These are phyloP conservation scores for Melanostoma scalare DNA, from an alignment of 2,888 invertebrate species.

Conservation along the genomic window DNA sequence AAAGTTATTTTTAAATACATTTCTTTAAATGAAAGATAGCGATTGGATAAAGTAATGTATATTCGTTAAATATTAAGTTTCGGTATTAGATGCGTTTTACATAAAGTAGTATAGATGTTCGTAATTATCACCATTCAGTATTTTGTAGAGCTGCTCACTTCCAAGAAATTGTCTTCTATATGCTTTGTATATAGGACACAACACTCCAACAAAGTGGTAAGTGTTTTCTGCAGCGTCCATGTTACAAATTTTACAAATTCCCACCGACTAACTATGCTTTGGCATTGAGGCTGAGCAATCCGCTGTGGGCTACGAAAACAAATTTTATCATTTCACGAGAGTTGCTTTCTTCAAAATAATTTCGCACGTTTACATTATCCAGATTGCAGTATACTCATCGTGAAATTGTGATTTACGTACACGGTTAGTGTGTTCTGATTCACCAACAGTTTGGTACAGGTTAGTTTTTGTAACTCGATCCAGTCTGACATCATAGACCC, in stretches of 20 bases:
- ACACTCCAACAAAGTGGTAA: not conserved
- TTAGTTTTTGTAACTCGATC: too few relatives aligned
- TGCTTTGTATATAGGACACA: too few relatives aligned
- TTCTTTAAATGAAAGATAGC: too few relatives aligned
- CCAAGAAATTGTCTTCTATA: too few relatives aligned
- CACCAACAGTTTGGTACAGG: too few relatives aligned
- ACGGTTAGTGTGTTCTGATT: too few relatives aligned
- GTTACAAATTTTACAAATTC: not conserved
- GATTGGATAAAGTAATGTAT: too few relatives aligned
- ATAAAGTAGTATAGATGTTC: not conserved
- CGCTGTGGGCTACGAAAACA: not conserved
- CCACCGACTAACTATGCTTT: not conserved
- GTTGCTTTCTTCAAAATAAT: conserved; percentile 23
- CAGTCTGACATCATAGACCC: too few relatives aligned
- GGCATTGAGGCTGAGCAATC: not conserved
- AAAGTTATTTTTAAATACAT: not conserved
- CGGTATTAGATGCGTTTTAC: too few relatives aligned
- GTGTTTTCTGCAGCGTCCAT: too few relatives aligned
- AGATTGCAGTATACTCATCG: conserved; percentile 24
- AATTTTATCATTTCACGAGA: not conserved
- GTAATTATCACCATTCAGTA: not conserved
- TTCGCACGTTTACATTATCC: not conserved
- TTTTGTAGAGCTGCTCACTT: too few relatives aligned
- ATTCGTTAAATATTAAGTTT: too few relatives aligned
- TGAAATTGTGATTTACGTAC: conserved; percentile 1